A percentile compares a stretch with the other conserved stretches of the same genome.
Evolutionary conservation across 2,113 vertebrate genomes (phyloP).

Genomic region (Gallinago jamesoni): DNA sequence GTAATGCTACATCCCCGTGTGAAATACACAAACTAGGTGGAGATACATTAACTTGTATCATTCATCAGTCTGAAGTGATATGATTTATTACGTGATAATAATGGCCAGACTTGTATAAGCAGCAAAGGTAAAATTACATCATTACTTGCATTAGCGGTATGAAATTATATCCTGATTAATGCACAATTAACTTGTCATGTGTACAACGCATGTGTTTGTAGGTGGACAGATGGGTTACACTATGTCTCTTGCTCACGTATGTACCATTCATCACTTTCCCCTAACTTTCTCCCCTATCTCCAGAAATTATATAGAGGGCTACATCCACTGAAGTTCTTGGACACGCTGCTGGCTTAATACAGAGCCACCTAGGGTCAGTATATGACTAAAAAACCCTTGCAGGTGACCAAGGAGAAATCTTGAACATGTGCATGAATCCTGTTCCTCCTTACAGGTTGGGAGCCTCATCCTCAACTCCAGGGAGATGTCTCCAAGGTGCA

Average conservation of each 20-base stretch:
- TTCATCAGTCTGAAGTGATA: slow-evolving; percentile 54
- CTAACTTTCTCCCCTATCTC: neutral
- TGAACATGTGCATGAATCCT: neutral
- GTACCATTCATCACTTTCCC: slow-evolving; percentile 41
- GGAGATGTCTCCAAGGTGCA: fast-evolving
- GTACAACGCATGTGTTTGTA: slow-evolving; percentile 29
- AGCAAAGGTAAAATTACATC: slow-evolving; percentile 66
- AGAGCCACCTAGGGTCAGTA: neutral
- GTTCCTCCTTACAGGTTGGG: neutral
- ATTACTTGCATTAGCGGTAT: slow-evolving; percentile 56
- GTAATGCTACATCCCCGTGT: neutral
- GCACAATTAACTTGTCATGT: slow-evolving; percentile 65
- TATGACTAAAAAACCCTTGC: neutral
- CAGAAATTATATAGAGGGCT: neutral
- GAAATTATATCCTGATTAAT: slow-evolving; percentile 68
- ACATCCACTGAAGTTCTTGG: neutral
- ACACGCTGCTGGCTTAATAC: neutral
- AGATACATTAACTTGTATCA: slow-evolving; percentile 27
- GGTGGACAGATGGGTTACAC: slow-evolving; percentile 51
- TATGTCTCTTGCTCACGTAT: neutral
- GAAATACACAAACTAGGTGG: slow-evolving; percentile 29
- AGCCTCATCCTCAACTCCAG: fast-evolving
- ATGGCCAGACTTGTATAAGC: slow-evolving; percentile 26
- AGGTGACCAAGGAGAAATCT: neutral
- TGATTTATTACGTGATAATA: slow-evolving; percentile 54